These are phyloP conservation scores for Neomorphus geoffroyi DNA, from an alignment of 2,797 vertebrate genomes.

Conservation along the genomic window DNA sequence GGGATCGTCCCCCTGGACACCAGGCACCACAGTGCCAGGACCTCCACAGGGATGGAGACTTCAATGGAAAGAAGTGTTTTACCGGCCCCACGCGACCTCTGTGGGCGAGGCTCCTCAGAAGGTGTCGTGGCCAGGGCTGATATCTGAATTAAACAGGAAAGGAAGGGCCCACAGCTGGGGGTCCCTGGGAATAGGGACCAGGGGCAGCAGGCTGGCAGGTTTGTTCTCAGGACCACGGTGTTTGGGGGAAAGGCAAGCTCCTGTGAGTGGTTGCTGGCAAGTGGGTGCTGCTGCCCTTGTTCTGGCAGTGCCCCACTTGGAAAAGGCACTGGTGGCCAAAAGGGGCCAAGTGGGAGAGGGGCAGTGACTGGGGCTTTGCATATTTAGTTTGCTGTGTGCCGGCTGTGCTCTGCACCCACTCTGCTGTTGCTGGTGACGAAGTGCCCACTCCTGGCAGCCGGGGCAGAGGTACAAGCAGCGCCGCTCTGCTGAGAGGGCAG, in stretches of 20 bases:
- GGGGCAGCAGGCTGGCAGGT: background rate
- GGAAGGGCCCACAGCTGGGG: too few species aligned
- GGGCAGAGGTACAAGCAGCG: background rate
- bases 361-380: fast-evolving
- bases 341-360: background rate
- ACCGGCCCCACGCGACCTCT: too few species aligned
- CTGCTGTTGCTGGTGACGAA: fast-evolving
- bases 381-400: background rate
- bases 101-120: background rate
- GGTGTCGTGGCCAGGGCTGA: background rate
- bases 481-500: background rate
- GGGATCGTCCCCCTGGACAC: too few species aligned
- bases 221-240: fast-evolving
- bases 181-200: background rate
- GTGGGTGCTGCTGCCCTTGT: too few species aligned
- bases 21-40: background rate
- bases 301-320: too few species aligned
- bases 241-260: background rate
- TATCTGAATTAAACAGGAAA: fast-evolving
- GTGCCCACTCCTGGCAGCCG: background rate
- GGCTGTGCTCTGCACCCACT: background rate
- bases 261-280: background rate
- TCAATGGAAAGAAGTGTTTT: too few species aligned
- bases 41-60: background rate
- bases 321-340: background rate